Evolutionary conservation across 2,888 invertebrate genomes (phyloP).

Genomic region (Athripsodes cinereus): DNA sequence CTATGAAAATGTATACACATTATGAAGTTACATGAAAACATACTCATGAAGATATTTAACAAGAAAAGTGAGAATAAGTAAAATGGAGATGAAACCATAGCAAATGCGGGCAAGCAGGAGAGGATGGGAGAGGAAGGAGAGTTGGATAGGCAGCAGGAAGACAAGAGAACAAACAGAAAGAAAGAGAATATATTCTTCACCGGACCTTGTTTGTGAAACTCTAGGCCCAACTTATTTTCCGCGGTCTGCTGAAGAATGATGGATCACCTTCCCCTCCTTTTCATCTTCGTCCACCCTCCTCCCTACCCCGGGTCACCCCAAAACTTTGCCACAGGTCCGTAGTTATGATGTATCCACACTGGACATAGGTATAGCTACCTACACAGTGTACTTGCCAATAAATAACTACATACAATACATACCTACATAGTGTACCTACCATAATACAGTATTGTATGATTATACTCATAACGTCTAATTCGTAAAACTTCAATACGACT

Average conservation of each 20-base stretch:
- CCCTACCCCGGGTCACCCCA: slow-evolving; percentile 4
- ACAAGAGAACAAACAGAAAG: slow-evolving; percentile 32
- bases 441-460: too few species aligned
- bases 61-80: slow-evolving; percentile 40
- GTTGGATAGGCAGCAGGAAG: slow-evolving; percentile 36
- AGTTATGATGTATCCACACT: neutral
- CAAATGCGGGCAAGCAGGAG: neutral
- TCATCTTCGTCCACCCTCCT: neutral
- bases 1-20: slow-evolving; percentile 28
- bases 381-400: too few species aligned
- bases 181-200: slow-evolving; percentile 7
- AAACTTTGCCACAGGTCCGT: neutral
- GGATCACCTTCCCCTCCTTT: slow-evolving; percentile 39
- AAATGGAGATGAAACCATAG: slow-evolving; percentile 26
- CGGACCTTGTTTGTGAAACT: slow-evolving; percentile 26
- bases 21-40: slow-evolving; percentile 30
- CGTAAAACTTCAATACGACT: too few species aligned
- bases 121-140: slow-evolving; percentile 18
- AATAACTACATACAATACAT: too few species aligned
- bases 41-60: slow-evolving; percentile 55
- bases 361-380: too few species aligned
- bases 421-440: too few species aligned
- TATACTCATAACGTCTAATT: too few species aligned
- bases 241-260: slow-evolving; percentile 39
- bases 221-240: slow-evolving; percentile 28